Conservation (phyloP, 2,888 invertebrate species). For the Eudemis profundana region DNA sequence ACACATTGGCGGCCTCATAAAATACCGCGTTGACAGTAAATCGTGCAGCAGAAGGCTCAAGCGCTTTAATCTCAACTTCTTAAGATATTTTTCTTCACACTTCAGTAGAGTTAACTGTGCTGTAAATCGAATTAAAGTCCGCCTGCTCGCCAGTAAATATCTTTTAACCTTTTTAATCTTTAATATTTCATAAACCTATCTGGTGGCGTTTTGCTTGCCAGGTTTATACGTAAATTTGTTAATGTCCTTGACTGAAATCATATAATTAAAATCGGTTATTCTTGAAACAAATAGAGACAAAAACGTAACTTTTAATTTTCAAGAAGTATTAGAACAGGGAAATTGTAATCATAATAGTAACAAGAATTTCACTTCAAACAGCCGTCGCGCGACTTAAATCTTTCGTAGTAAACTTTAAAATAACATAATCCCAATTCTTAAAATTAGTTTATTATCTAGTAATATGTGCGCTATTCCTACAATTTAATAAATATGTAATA, state of each 20-base stretch:
- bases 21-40: constrained; percentile 29
- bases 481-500: not conserved
- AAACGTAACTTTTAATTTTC: no score
- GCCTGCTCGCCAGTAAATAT: constrained; percentile 52
- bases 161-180: constrained; percentile 51
- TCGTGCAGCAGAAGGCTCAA: constrained; percentile 23
- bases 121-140: constrained; percentile 54
- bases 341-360: no score
- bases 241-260: not conserved
- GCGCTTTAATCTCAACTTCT: constrained; percentile 43
- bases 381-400: no score
- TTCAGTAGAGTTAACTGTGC: constrained; percentile 50
- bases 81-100: constrained; percentile 44
- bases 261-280: no score
- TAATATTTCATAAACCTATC: constrained; percentile 42
- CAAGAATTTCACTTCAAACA: no score
- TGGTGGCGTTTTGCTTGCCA: constrained; percentile 22
- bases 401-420: no score
- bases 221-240: not conserved
- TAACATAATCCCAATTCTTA: no score
- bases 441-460: no score
- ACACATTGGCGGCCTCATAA: constrained; percentile 26
- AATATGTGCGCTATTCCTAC: no score
- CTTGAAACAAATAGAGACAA: no score
- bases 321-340: no score